Evolutionary conservation across 2,113 vertebrate genomes (phyloP), one percentile per base, ranked within the genome.

Genomic region (Eptesicus fuscus): DNA sequence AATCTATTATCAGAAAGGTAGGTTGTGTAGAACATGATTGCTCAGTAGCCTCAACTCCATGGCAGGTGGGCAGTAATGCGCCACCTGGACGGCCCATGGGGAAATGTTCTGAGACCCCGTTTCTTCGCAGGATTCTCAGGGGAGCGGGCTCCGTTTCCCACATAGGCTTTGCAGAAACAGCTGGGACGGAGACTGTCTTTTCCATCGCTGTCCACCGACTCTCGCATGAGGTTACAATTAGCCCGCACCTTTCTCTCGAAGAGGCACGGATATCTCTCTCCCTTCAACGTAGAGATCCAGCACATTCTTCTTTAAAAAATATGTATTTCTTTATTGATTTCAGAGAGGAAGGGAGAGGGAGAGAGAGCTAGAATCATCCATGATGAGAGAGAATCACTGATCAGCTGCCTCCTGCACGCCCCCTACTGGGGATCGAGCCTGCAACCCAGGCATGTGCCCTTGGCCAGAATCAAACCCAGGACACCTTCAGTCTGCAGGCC

Each of bases 241-340:
- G 74, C n/a, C n/a, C 47, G 44, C 22, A 47, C 90, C 88, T 74
- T 40, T 59, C 44, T 74, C 83, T 22, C 32, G 42, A 51, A 53
- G 14, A 95, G 70, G 79, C 40, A 51, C 49, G 42, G 61, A 93
- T n/a, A 42, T 42, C 56, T n/a, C 79, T 69, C 80, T 90, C 56
- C 28, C 8, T 76, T 83, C 85, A 73, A 11, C 6, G 37, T 7
- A 70, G 83, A 88, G 90, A 92, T n/a, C 37, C 47, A 96, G 93
- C 88, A 88, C 53, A 78, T 89, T 95, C 95, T 94, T 93, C 7
- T 56, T 49, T 49, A 49, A 22, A 56, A 56, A 56, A 3, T 37
- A 56, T 56, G 22, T 23, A 59, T 59, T 23, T 23, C 22, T 56
- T 56, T 59, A 59, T 59, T 23, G 20, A 25, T 59, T 59, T 59